phyloP scores from a whole-genome alignment of 2,797 vertebrate genomes.

The Eulemur coronatus region DNA sequence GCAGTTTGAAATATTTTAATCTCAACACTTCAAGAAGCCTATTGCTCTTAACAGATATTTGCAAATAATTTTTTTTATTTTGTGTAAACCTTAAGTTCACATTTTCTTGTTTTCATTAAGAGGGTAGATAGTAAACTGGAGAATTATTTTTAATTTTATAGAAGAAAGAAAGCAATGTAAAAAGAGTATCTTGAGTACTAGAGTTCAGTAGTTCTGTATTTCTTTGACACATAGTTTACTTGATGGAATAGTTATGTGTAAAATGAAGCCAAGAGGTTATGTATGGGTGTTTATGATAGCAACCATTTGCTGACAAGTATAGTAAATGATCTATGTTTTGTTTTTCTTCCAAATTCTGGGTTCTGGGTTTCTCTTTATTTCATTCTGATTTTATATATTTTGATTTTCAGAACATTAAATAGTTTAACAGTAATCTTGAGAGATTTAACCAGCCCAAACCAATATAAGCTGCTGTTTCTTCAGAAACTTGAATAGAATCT shows the following conservation, averaged over 20 bases:
- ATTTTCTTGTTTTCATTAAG: background rate
- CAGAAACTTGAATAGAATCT: background rate
- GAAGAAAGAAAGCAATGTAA: background rate
- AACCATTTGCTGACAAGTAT: background rate
- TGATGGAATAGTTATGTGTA: background rate
- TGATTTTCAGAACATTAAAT: background rate
- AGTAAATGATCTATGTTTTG: background rate
- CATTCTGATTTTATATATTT: conserved; percentile 11
- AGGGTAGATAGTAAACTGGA: background rate
- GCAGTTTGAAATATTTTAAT: background rate
- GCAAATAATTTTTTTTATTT: background rate
- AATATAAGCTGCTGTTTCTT: conserved; percentile 2
- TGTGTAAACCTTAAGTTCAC: background rate
- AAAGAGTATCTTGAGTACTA: background rate
- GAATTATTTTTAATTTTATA: conserved; percentile 23
- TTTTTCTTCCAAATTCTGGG: background rate
- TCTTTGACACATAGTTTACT: background rate
- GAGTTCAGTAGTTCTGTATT: background rate
- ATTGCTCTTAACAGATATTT: background rate
- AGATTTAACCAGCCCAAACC: conserved; percentile 13
- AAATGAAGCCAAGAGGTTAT: background rate
- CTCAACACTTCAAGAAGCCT: background rate
- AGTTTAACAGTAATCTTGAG: background rate
- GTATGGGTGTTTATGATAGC: background rate
- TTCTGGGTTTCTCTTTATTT: conserved; percentile 3